Evolutionary conservation across 2,797 vertebrate genomes (phyloP).

Genomic region (Anguilla pacifica): DNA sequence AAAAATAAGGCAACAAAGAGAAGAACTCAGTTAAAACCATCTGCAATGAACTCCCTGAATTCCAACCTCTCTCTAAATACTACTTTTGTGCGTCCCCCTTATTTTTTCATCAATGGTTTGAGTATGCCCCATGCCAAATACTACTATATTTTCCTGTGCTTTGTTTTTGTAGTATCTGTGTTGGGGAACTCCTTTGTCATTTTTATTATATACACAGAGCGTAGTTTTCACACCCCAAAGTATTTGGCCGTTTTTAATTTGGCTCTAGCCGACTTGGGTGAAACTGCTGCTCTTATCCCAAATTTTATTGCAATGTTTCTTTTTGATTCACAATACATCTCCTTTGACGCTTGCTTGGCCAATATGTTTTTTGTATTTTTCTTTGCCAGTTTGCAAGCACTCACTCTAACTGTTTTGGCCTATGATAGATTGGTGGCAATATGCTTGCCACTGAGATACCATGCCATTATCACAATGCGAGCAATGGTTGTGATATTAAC

Average conservation of each 20-base stretch:
- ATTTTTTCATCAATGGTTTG: constrained; percentile 37
- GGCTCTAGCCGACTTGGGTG: constrained; percentile 11
- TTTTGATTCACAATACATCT: constrained; percentile 21
- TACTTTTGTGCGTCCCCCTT: neutral
- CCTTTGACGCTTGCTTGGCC: constrained; percentile 24
- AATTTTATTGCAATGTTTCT: constrained; percentile 17
- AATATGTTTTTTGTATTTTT: neutral
- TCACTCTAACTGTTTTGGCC: no score
- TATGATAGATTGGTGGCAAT: constrained; percentile 19
- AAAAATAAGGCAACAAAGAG: neutral
- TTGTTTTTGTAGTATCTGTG: constrained; percentile 41
- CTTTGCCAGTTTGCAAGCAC: no score
- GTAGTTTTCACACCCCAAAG: constrained; percentile 41
- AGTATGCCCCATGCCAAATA: constrained; percentile 25
- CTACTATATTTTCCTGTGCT: constrained; percentile 33
- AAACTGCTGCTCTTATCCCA: constrained; percentile 13
- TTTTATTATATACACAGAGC: constrained; percentile 29
- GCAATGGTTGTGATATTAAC: constrained; percentile 38
- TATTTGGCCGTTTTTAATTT: constrained; percentile 40
- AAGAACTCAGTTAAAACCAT: neutral
- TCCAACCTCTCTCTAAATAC: neutral
- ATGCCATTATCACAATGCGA: constrained; percentile 32
- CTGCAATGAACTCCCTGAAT: neutral
- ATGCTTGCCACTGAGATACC: constrained; percentile 36
- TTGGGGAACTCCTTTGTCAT: constrained; percentile 45